Conservation (phyloP, 2,797 vertebrate genomes). For the Pseudochirops cupreus region DNA sequence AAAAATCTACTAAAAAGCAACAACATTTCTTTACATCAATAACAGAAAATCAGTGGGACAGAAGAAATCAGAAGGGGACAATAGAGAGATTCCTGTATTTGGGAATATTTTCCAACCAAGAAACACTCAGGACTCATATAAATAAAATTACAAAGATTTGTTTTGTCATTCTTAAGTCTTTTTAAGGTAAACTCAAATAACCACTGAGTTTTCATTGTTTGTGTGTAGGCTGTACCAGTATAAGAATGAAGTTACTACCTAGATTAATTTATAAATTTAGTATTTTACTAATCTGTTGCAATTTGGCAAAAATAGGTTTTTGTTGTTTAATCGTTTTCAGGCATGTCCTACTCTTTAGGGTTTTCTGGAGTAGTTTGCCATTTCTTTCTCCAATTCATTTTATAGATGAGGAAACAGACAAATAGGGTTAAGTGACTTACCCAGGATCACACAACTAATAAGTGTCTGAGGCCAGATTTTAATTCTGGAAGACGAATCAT, state of each 20-base stretch:
- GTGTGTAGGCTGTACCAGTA: background rate
- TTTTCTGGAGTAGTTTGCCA: too few relatives aligned
- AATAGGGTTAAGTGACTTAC: too few relatives aligned
- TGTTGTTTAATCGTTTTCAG: background rate
- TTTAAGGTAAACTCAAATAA: background rate
- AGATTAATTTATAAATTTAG: background rate
- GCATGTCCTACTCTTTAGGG: background rate
- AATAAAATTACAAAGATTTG: background rate
- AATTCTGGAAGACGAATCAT: too few relatives aligned
- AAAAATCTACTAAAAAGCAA: background rate
- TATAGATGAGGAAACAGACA: too few relatives aligned
- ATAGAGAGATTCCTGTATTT: background rate
- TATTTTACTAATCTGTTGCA: background rate
- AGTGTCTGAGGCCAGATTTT: too few relatives aligned
- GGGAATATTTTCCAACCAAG: background rate
- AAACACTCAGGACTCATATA: background rate
- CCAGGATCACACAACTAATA: too few relatives aligned
- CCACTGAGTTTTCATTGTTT: background rate
- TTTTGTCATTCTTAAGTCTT: background rate
- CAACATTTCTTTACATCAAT: background rate
- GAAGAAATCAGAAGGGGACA: background rate
- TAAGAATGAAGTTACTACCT: background rate
- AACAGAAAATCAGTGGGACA: background rate
- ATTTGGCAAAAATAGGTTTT: background rate
- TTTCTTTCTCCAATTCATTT: too few relatives aligned